Evolutionary conservation across 2,113 vertebrate genomes (phyloP), one percentile per base, ranked within the genome.

Genomic region (Macheiramphus alcinus): DNA sequence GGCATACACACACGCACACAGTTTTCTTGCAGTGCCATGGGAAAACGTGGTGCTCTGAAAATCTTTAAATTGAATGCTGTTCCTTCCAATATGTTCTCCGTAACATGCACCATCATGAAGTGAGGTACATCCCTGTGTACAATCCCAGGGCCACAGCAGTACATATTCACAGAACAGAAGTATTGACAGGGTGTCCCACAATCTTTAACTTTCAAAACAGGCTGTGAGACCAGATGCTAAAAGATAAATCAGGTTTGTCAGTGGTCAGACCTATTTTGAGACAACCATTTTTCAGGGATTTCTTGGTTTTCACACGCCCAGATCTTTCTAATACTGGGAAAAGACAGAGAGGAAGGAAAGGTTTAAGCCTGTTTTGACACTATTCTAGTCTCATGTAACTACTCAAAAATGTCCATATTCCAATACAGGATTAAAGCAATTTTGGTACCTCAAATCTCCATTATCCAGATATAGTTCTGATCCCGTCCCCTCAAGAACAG

Each of bases 1-100:
- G 29, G 1, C 10, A 36, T n/a, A 25, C 11, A 16, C 3, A 7
- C 4, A 11, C 3, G 3, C 2, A 12, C 26, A 27, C 1, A 29
- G 4, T 31, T 84, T 75, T 63, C 29, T 80, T 80, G 12, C 43
- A 53, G 16, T 6, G 3, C 3, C 8, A 4, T 62, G 26, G 45
- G 20, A 67, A 91, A 67, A 22, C 0, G 0, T 22, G 31, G 6
- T 45, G 15, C 50, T 81, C 43, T 59, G 20, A 47, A 66, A 34
- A 2, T 23, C 23, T 61, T 63, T 9, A 6, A 40, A 62, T 7
- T 12, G 20, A 59, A 42, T 67, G 7, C 3, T 89, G 3, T 23
- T 55, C 22, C 47, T 59, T 72, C 17, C 8, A 2, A 4, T 38
- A 17, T 17, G 42, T 42, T 80, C 10, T 55, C 47, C 40, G 34